Conservation (phyloP, 1,140 invertebrate species). For the Dreissena rostriformis region DNA sequence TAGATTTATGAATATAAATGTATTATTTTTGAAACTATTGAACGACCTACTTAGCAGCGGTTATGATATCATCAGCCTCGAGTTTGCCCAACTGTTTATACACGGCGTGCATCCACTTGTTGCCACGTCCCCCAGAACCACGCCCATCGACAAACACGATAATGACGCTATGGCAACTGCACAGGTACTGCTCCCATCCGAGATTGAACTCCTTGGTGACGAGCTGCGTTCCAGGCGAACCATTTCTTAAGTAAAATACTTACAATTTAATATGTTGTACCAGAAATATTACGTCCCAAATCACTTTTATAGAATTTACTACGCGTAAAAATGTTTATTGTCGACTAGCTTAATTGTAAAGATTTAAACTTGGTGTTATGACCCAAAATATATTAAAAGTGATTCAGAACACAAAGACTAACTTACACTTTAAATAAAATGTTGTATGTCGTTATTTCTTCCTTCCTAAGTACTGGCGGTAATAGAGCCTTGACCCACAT, state of each 20-base stretch:
- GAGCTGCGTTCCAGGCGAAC: constrained; percentile 92
- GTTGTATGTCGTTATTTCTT: constrained; percentile 93
- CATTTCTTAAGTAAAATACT: constrained; percentile 84
- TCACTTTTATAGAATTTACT: not conserved
- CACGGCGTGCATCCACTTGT: constrained; percentile 91
- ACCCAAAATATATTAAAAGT: too few relatives aligned
- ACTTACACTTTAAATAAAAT: constrained; percentile 88
- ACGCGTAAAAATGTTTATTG: not conserved
- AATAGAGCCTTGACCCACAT: constrained; percentile 71
- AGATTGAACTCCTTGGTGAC: constrained; percentile 93
- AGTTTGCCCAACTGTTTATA: constrained; percentile 92
- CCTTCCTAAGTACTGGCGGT: constrained; percentile 71
- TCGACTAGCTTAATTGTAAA: too few relatives aligned
- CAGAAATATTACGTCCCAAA: not conserved
- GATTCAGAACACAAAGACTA: too few relatives aligned
- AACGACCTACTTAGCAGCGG: constrained; percentile 91
- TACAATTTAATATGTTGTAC: not conserved
- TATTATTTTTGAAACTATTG: not conserved
- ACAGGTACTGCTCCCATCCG: constrained; percentile 93
- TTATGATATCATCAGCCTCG: constrained; percentile 95
- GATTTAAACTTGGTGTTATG: too few relatives aligned
- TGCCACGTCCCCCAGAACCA: constrained; percentile 92
- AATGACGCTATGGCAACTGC: constrained; percentile 91
- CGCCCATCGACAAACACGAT: constrained; percentile 94
- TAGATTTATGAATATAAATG: not conserved